Evolutionary conservation across 2,888 invertebrate genomes (phyloP), one percentile per base, ranked within the genome.

Genomic region (Hyles lineata): DNA sequence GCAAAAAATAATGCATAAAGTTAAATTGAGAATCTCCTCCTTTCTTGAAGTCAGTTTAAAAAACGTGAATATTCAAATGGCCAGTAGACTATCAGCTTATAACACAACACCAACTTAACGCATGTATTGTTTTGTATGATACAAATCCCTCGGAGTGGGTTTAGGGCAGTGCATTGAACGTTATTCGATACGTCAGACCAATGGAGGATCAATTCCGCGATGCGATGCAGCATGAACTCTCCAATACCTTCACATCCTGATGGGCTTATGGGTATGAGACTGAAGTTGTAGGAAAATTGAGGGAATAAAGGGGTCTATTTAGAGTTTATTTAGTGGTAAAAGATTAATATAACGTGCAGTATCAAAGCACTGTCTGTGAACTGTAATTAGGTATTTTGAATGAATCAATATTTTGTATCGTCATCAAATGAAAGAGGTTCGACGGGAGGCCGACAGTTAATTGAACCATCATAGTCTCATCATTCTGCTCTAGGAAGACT

Each of bases 81-180:
- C 17, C 32, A 29, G 71, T 52, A 67, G 81, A 82, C 81, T 76
- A 0, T 17, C 50, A 71, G 29, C 74, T 77, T 58, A 62, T 74
- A 58, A 52, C 77, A 74, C 79, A 60, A 32, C 19, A 63, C 75
- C 43, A 74, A 74, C 75, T 78, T 75, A 79, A 76, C 75, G 76
- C 80, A 72, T 77, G 80, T 85, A 86, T 85, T 87, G 87, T 87
- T 87, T 86, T 85, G 83, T 81, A 80, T 81, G 79, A 83, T 85
- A 87, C 87, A 89, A 90, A 90, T 90, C 89, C 88, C 84, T 76
- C 79, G 85, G 81, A 81, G 82, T 82, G 84, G 85, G 62, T 87
- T 87, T 87, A 89, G 84, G 82, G 79, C 79, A 81, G 76, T 86
- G 89, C 89, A 91, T 88, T 86, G 88, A 89, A 84, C 88, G 87